Percentiles rank a stretch among this genome's conserved stretches.
phyloP scores from a whole-genome alignment of 2,797 vertebrate genomes.

The Cacajao melanocephalus region DNA sequence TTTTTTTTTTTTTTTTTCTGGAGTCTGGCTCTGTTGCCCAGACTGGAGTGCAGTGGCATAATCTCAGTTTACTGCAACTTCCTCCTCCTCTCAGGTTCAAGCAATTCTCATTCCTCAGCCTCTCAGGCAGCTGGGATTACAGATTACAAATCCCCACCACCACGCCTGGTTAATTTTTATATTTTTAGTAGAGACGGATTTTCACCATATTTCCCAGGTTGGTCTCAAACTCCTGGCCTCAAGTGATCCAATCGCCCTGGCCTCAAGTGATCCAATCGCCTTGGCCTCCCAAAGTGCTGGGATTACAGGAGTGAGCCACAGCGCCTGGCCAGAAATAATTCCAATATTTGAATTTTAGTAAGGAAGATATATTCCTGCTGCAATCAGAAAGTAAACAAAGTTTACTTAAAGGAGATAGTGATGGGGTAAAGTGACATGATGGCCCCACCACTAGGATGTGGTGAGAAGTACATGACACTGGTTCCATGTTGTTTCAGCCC shows the following conservation, averaged over 20 bases:
- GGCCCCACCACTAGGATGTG: accelerated
- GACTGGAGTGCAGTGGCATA: not conserved
- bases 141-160: not conserved
- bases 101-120: not conserved
- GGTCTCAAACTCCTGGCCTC: not conserved
- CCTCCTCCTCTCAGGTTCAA: not conserved
- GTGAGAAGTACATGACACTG: accelerated
- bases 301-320: not conserved
- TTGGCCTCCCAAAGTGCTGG: not conserved
- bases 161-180: not conserved
- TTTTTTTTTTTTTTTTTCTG: not conserved
- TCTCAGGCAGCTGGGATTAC: not conserved
- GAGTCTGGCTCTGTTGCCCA: not conserved
- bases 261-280: not conserved
- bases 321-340: not conserved
- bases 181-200: not conserved
- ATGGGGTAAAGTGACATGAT: accelerated
- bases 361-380: not conserved
- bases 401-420: not conserved
- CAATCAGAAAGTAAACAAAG: not conserved
- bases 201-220: not conserved
- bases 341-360: not conserved
- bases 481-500: not conserved
- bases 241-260: not conserved
- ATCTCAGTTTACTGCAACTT: not conserved